Percentiles rank a stretch among this genome's conserved stretches.
Evolutionary conservation across 2,113 vertebrate genomes (phyloP).

Genomic region (Gavia stellata): DNA sequence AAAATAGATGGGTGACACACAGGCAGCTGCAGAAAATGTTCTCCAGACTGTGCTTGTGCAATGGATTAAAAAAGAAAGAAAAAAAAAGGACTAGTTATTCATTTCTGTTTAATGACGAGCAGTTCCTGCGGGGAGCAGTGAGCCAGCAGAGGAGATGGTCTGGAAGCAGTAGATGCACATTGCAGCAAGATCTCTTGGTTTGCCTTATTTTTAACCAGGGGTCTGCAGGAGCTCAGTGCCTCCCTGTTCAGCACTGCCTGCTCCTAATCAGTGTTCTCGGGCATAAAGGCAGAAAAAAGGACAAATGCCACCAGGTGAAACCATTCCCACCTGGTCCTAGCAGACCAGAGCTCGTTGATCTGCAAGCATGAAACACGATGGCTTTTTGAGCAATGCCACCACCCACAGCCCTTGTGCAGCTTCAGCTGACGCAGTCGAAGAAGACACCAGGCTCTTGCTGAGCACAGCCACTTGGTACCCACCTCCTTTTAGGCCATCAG

Average conservation of each 20-base stretch:
- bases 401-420: not conserved
- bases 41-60: not conserved
- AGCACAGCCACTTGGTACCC: not conserved
- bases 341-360: not conserved
- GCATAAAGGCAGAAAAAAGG: not conserved
- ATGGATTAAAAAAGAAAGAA: not conserved
- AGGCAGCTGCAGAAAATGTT: conserved; percentile 1
- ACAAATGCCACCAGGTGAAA: not conserved
- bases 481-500: not conserved
- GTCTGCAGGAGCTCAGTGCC: not conserved
- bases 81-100: not conserved
- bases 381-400: not conserved
- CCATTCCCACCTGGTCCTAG: not conserved
- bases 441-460: not conserved
- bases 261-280: not conserved
- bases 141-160: not conserved
- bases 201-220: not conserved
- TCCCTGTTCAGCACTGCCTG: not conserved
- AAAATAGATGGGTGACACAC: not conserved
- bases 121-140: not conserved
- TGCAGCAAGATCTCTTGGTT: not conserved
- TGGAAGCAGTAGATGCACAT: not conserved
- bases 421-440: not conserved
- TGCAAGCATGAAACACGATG: not conserved
- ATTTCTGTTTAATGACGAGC: not conserved